Base-by-base conservation (phyloP, 2,113 vertebrate species). In the Zosterops pallidus region DNA sequence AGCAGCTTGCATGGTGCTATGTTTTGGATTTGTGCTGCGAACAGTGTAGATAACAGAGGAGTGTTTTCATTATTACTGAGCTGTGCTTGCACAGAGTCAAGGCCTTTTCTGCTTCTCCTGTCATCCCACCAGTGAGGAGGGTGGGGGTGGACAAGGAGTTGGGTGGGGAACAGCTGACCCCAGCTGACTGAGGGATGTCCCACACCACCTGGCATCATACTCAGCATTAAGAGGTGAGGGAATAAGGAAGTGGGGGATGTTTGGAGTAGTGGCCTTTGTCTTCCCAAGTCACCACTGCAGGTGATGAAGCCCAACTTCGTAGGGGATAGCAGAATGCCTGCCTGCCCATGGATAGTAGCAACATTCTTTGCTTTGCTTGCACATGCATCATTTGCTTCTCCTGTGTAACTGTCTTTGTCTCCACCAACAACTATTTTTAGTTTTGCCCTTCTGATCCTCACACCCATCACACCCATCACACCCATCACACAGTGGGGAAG, bases 181-280 rank as follows among this genome's bases (percentile, higher is more conserved):
- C 26, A 63, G 0, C 6, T 41, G 69, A n/a, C 28, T 2, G 1
- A 70, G 41, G 55, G 37, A 23, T 70, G 70, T 47, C 9, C 70
- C 60, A n/a, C 18, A 5, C 9, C 53, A 7, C 31, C 39, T 2
- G 22, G 18, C 0, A 0, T 9, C 17, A 6, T 5, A 46, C 11
- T 39, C 41, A 62, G 46, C 55, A 35, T 4, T 9, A 24, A n/a
- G 37, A 74, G 41, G 29, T 15, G 56, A 11, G 50, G 50, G 20
- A 68, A 81, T 25, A 5, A 74, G 25, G 20, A 82, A 14, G 3
- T 0, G 6, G 17, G 9, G 19, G 9, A 57, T 1, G 2, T 75
- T 69, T 5, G 6, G 14, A 65, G 12, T 53, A 4, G 18, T 0
- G 7, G 18, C 15, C 8, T 67, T 86, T 91, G 28, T 44, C 31